Conservation (phyloP, 2,797 vertebrate species). For the Falco concolor region DNA sequence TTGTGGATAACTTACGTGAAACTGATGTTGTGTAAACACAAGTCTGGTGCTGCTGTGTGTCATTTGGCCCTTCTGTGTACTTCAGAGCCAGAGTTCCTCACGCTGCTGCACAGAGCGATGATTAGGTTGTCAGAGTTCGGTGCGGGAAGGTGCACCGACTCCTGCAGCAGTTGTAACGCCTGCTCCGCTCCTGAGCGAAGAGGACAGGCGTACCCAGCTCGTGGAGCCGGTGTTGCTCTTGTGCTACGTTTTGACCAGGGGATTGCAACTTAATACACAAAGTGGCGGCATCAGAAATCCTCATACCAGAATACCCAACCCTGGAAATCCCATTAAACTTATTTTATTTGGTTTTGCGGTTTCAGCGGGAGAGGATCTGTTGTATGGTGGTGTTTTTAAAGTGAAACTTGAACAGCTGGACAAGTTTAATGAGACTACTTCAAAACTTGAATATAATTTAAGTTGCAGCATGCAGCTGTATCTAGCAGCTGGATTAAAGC, state of each 20-base stretch:
- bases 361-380: neutral
- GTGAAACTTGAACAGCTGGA: neutral
- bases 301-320: too few species aligned
- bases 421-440: neutral
- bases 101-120: rapidly evolving
- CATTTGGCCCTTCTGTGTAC: neutral
- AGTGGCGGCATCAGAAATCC: neutral
- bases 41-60: neutral
- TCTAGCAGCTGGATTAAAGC: neutral
- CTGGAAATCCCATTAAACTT: neutral
- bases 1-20: rapidly evolving
- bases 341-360: neutral
- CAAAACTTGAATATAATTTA: neutral
- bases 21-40: neutral
- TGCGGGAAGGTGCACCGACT: neutral
- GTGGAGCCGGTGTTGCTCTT: rapidly evolving
- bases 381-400: neutral
- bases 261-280: neutral
- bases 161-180: neutral
- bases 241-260: rapidly evolving
- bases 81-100: neutral
- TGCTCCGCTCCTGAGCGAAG: neutral
- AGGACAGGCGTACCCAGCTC: neutral
- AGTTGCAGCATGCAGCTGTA: neutral
- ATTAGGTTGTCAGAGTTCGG: neutral